phyloP scores from a whole-genome alignment of 2,888 invertebrate species.

The Torymus aiolomorphi region DNA sequence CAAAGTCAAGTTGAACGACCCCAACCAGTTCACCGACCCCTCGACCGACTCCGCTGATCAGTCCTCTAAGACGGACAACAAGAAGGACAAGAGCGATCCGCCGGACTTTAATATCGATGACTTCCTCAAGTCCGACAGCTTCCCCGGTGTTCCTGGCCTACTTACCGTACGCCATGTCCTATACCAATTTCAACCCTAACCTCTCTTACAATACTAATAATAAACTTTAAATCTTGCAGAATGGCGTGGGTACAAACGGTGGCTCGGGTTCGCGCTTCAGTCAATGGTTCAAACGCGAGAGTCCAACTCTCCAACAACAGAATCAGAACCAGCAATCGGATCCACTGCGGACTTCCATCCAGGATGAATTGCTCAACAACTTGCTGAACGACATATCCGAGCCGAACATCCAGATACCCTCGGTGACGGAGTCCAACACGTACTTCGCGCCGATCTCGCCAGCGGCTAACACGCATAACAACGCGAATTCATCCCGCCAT shows the following conservation, averaged over 20 bases:
- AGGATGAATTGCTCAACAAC: constrained; percentile 81
- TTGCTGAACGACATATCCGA: constrained; percentile 80
- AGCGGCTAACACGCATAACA: constrained; percentile 76
- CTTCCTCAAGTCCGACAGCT: constrained; percentile 87
- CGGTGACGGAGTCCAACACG: constrained; percentile 78
- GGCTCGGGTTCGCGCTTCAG: constrained; percentile 84
- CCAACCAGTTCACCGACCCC: constrained; percentile 34
- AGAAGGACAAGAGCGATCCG: constrained; percentile 60
- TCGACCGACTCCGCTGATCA: constrained; percentile 63
- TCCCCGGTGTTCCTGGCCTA: constrained; percentile 85
- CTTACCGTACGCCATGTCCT: constrained; percentile 79
- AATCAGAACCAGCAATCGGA: constrained; percentile 68
- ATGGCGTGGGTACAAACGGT: constrained; percentile 79
- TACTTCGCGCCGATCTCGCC: constrained; percentile 86
- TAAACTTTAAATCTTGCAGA: constrained; percentile 74
- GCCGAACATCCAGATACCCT: constrained; percentile 74
- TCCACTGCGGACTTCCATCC: constrained; percentile 78
- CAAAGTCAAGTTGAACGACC: constrained; percentile 63
- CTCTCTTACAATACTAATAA: not conserved
- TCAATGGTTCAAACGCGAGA: constrained; percentile 87
- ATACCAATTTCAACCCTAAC: no score
- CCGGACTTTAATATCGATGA: constrained; percentile 88
- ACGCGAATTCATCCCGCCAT: constrained; percentile 46
- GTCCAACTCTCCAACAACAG: constrained; percentile 74
- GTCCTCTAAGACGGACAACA: constrained; percentile 59